Evolutionary conservation across 2,888 invertebrate species (phyloP), one percentile per base, ranked within the genome.

Genomic region (Drosophila setosimentum): DNA sequence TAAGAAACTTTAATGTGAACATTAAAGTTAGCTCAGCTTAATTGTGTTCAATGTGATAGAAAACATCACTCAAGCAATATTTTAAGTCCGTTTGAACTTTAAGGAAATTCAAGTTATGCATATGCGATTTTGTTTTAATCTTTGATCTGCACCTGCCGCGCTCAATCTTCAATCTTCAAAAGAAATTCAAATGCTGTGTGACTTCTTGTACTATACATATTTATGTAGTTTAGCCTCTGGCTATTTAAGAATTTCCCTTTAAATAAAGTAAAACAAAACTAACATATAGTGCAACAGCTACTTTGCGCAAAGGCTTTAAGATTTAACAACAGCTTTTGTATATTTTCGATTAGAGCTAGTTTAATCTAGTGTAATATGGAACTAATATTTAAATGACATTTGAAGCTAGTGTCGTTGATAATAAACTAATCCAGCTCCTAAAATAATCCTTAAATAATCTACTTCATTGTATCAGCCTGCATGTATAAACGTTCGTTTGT

Each of bases 401-500:
- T 54, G 1, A 16, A 45, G 71, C 42, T 40, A 13, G 45, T 63
- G 37, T 60, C 51, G 51, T 27, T 58, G 45, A 24, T 13, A 16
- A 16, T 8, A 32, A 40, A 29, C 18, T 27, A 24, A 40, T 4
- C 10, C 40, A n/a, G n/a, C 10, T n/a, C n/a, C 8, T 10, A 6
- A 40, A n/a, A n/a, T 35, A 27, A 51, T 2, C 21, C 16, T 5
- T 3, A 18, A 27, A 3, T 6, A 24, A 59, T 37, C 10, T n/a
- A 2, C 2, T 6, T 27, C 58, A 71, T 54, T 64, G 18, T 51
- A 13, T 27, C 6, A 45, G 68, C 35, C 64, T 55, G 72, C 63
- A 27, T 45, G n/a, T 30, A 8, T 18, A 7, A n/a, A 50, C 3
- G n/a, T n/a, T 40, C 27, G 51, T 51, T 58, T 35, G 27, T 54